A percentile compares a stretch with the other conserved stretches of the same genome.
Evolutionary conservation across 2,888 invertebrate species (phyloP).

Genomic region (Eristalis intricaria): DNA sequence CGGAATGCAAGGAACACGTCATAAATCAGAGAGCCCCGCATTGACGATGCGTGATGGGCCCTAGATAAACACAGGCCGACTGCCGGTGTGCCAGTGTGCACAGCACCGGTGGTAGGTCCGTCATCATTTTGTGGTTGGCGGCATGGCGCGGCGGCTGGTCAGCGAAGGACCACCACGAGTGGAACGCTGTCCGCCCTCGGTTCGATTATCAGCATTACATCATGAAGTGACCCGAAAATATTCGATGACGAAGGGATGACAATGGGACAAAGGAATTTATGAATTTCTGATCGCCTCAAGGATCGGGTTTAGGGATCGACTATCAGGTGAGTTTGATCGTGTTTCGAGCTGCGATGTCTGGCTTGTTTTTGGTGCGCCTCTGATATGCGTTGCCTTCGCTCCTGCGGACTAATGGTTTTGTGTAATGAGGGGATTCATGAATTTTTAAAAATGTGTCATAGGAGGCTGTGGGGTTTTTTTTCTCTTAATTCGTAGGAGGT

Average conservation of each 20-base stretch:
- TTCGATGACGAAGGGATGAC: conserved; percentile 28
- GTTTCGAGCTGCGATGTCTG: neutral
- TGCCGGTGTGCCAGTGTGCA: neutral
- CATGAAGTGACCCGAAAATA: conserved; percentile 47
- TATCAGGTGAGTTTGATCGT: neutral
- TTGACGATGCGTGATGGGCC: conserved; percentile 53
- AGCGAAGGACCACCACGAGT: conserved; percentile 55
- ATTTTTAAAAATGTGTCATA: neutral
- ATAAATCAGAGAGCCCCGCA: conserved; percentile 54
- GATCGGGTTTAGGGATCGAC: neutral
- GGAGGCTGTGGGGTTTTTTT: neutral
- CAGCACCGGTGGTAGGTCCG: conserved; percentile 38
- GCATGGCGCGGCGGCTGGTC: conserved; percentile 13
- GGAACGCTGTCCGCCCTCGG: neutral
- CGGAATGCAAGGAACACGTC: conserved; percentile 45
- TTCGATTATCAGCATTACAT: conserved; percentile 46
- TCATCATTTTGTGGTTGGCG: conserved; percentile 65
- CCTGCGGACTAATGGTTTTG: neutral
- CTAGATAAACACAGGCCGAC: conserved; percentile 54
- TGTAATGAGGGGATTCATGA: neutral
- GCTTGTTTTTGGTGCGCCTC: neutral
- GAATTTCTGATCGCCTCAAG: neutral
- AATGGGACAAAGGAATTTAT: conserved; percentile 24
- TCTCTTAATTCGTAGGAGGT: too few species aligned
- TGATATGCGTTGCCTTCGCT: neutral